Percentiles rank a stretch among this genome's conserved stretches.
These are phyloP conservation scores for Enteromius paludinosus DNA, from an alignment of 2,797 vertebrate species.

Conservation along the genomic window DNA sequence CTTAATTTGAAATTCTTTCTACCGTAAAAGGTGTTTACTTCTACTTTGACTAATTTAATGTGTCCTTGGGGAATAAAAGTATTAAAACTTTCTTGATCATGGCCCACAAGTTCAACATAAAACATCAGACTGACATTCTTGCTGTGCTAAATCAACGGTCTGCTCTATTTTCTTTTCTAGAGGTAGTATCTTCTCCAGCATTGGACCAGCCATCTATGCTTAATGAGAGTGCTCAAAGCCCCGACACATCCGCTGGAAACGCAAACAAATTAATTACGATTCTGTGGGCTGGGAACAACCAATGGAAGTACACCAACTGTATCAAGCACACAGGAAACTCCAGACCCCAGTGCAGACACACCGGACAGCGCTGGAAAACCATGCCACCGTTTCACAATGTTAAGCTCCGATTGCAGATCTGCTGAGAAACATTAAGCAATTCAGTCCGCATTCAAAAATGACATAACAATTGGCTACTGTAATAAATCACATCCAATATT, in stretches of 20 bases:
- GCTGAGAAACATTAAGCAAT: slow-evolving; percentile 41
- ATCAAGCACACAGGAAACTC: slow-evolving; percentile 51
- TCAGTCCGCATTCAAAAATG: slow-evolving; percentile 13
- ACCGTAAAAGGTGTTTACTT: background rate
- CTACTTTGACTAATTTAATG: background rate
- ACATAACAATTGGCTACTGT: background rate
- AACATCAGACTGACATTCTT: background rate
- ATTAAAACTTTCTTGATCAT: background rate
- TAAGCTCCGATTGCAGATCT: slow-evolving; percentile 18
- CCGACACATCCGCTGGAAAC: slow-evolving; percentile 64
- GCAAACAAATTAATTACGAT: slow-evolving; percentile 67
- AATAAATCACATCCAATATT: background rate
- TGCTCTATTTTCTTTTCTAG: slow-evolving; percentile 43
- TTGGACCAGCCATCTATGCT: slow-evolving; percentile 51
- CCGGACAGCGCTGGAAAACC: background rate
- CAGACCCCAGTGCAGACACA: background rate
- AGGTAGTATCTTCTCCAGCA: slow-evolving; percentile 54
- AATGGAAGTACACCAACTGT: slow-evolving; percentile 46
- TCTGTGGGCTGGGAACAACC: slow-evolving; percentile 62
- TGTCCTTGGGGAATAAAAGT: background rate
- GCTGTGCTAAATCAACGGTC: slow-evolving; percentile 31
- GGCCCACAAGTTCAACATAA: background rate
- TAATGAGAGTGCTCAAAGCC: slow-evolving; percentile 54
- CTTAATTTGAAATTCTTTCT: background rate
- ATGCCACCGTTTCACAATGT: slow-evolving; percentile 32